Percentiles rank a stretch among this genome's conserved stretches.
These are phyloP conservation scores for Echeneis naucrates DNA, from an alignment of 2,797 vertebrate species.

Conservation along the genomic window DNA sequence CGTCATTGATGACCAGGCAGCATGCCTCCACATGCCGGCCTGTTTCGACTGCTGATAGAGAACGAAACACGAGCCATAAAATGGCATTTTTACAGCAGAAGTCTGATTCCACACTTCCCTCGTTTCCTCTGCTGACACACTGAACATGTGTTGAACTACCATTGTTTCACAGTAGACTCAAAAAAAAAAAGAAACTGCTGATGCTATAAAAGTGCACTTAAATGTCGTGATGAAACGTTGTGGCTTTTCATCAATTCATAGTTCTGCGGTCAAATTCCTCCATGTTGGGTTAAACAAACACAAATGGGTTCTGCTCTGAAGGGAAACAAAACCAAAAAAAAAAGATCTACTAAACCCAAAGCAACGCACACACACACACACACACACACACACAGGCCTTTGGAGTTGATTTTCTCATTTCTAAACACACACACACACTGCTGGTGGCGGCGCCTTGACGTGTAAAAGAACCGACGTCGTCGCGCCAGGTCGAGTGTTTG, in stretches of 20 bases:
- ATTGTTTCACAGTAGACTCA: not conserved
- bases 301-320: not conserved
- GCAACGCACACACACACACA: too few species aligned
- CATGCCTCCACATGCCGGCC: constrained; percentile 32
- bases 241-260: not conserved
- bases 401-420: not conserved
- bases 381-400: not conserved
- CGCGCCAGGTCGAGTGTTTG: not conserved
- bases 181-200: not conserved
- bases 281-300: not conserved
- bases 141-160: not conserved
- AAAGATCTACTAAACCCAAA: not conserved
- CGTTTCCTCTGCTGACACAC: not conserved
- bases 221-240: not conserved
- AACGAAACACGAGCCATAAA: not conserved
- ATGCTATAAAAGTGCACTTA: not conserved
- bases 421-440: too few species aligned
- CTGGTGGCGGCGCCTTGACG: not conserved
- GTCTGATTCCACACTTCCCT: not conserved
- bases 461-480: not conserved
- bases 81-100: too few species aligned
- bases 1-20: constrained; percentile 47
- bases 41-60: not conserved
- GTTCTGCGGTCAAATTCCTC: not conserved
- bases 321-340: too few species aligned